Conservation (phyloP, 1,140 invertebrate species). For the Calliopsis andreniformis region DNA sequence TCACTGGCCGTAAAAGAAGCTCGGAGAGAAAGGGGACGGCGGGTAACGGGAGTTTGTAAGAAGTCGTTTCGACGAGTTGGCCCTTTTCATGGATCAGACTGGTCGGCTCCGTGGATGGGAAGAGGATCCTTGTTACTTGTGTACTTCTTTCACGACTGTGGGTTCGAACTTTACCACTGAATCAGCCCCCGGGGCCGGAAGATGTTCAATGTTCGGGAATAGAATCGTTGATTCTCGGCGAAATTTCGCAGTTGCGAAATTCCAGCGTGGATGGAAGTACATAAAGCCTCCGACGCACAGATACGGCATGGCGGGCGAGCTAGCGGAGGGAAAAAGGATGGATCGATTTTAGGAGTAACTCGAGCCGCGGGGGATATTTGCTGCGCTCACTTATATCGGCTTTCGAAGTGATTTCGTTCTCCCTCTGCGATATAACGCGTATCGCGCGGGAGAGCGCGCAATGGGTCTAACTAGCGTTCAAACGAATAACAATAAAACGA, state of each 20-base stretch:
- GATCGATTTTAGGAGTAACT: conserved; percentile 22
- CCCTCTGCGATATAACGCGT: conserved; percentile 10
- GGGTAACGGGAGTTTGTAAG: conserved; percentile 39
- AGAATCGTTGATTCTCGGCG: conserved; percentile 28
- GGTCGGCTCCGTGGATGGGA: conserved; percentile 13
- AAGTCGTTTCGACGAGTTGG: conserved; percentile 31
- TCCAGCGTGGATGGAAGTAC: conserved; percentile 24
- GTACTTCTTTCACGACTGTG: conserved; percentile 44
- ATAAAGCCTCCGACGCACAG: conserved; percentile 21
- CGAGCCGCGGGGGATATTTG: conserved; percentile 25
- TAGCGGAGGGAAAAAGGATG: conserved; percentile 17
- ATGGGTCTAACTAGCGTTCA: neutral
- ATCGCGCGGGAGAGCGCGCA: no score
- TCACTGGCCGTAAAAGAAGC: conserved; percentile 54
- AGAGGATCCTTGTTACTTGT: conserved; percentile 44
- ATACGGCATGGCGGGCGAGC: neutral
- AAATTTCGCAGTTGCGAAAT: conserved; percentile 34
- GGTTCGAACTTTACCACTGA: conserved; percentile 53
- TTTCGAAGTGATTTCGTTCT: conserved; percentile 39
- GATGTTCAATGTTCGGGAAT: conserved; percentile 46
- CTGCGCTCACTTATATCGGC: conserved; percentile 39
- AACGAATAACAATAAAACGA: neutral
- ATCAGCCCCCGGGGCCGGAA: conserved; percentile 43
- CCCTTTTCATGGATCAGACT: conserved; percentile 46
- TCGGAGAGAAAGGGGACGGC: neutral